Base-by-base conservation (phyloP, 1,140 invertebrate species). In the Pachyrhynchus sulphureomaculatus region DNA sequence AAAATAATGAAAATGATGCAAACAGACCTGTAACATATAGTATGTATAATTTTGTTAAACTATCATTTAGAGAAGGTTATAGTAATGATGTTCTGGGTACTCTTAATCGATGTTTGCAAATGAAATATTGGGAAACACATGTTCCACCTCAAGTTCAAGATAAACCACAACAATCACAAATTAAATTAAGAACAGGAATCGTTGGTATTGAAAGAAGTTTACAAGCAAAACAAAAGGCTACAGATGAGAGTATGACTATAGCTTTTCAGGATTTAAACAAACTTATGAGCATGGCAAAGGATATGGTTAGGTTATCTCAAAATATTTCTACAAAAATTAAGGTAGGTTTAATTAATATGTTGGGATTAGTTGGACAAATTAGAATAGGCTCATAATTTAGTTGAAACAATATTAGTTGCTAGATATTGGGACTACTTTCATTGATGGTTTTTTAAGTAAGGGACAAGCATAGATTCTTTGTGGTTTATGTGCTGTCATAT, bases 241-340 rank as follows among this genome's bases (percentile, higher is more conserved):
- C 93, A 0, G 92, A 97, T 78, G 85, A 91, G 70, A 94, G 89
- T 75, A 98, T 99, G 68, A 88, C 83, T 20, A 80, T 89, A 62
- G 96, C 96, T 13, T 99, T 99, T 80, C 88, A 98, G 81, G 97
- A 99, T 81, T 82, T 99, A 15, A 91, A 82, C 71, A 93, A 94
- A 72, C 80, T 99, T 0, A 99, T 99, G 89, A 86, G 85, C 54
- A 95, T 95, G 86, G 95, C 96, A 3, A 93, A 97, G 80, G 95
- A 98, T 64, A 99, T 99, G 96, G 96, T 99, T 15, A 76, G 81
- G 2, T 80, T 99, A 65, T 93, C 95, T 0, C 94, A 93, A 75
- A 91, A 83, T 58, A 98, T 99, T 72, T 95, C 95, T 33, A 85
- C 84, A 54, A 96, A 96, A 85, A 94, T 99, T 69, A 85, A 90